phyloP scores from a whole-genome alignment of 2,797 vertebrate genomes.

The Botia kubotai region DNA sequence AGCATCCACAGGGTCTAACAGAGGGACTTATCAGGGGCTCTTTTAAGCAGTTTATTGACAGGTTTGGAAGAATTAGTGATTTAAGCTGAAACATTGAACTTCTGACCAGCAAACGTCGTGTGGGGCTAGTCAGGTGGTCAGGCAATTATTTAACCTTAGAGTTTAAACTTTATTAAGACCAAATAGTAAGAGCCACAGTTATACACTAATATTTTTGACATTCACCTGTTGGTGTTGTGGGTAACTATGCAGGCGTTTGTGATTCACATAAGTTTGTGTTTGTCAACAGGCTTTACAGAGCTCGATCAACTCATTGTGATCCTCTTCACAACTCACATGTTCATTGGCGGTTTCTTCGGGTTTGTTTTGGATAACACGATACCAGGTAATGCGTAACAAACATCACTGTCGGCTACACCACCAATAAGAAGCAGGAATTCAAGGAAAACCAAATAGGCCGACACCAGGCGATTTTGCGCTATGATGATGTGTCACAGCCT shows the following conservation, averaged over 20 bases:
- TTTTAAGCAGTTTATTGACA: slow-evolving; percentile 47
- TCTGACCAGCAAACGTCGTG: slow-evolving; percentile 41
- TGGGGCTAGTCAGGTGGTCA: neutral
- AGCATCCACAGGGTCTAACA: slow-evolving; percentile 27
- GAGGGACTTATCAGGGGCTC: slow-evolving; percentile 32
- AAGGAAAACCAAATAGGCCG: neutral
- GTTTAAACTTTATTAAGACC: slow-evolving; percentile 20
- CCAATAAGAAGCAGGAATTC: neutral
- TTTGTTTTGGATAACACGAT: slow-evolving; percentile 81
- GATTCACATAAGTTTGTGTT: neutral
- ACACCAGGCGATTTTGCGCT: neutral
- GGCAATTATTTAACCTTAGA: slow-evolving; percentile 11
- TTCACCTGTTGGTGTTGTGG: too few relatives aligned
- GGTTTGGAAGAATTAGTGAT: slow-evolving; percentile 28
- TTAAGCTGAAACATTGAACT: slow-evolving; percentile 53
- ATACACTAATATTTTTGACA: too few relatives aligned
- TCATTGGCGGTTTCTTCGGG: slow-evolving; percentile 78
- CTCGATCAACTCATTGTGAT: slow-evolving; percentile 76
- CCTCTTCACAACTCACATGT: slow-evolving; percentile 77
- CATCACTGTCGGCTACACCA: neutral
- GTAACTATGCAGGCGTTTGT: too few relatives aligned
- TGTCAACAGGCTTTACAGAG: slow-evolving; percentile 75
- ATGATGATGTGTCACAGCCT: neutral
- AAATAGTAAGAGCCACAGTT: too few relatives aligned
- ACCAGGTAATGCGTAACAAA: slow-evolving; percentile 67